Conservation (phyloP, 2,888 invertebrate genomes). For the Cyrtodaria siliqua region DNA sequence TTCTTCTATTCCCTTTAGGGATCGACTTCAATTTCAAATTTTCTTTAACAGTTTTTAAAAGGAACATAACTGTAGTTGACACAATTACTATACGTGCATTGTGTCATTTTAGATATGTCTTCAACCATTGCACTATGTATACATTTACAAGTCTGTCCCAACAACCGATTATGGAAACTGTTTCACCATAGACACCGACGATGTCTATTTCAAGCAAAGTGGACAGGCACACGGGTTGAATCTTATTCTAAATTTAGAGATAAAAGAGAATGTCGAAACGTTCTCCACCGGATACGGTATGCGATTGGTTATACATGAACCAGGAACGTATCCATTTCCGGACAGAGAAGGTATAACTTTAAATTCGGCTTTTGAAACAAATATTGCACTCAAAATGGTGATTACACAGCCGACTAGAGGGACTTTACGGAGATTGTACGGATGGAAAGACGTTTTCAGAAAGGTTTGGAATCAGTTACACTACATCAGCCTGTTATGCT, state of each 20-base stretch:
- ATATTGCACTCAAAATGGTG: conserved; percentile 19
- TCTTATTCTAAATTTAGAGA: conserved; percentile 28
- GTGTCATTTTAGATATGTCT: too few species aligned
- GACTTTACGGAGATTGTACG: conserved; percentile 1
- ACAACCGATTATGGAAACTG: conserved; percentile 17
- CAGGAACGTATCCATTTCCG: conserved; percentile 10
- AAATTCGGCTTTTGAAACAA: conserved; percentile 19
- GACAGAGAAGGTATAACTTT: conserved; percentile 11
- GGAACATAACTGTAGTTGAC: too few species aligned
- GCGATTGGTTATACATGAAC: conserved; percentile 17
- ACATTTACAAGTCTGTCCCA: not conserved
- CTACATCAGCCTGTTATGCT: conserved; percentile 3
- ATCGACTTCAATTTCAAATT: too few species aligned
- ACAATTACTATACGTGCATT: too few species aligned
- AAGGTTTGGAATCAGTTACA: not conserved
- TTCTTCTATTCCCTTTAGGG: too few species aligned
- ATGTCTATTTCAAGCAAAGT: not conserved
- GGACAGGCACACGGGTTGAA: conserved; percentile 9
- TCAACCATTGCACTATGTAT: too few species aligned
- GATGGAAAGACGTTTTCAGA: not conserved
- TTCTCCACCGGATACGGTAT: conserved; percentile 24
- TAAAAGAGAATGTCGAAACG: conserved; percentile 12
- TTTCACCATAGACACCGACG: not conserved
- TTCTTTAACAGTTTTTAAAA: too few species aligned
- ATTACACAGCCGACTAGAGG: conserved; percentile 1